A percentile compares a stretch with the other conserved stretches of the same genome.
These are phyloP conservation scores for Gambusia yucatana DNA, from an alignment of 2,797 vertebrate genomes.

Conservation along the genomic window DNA sequence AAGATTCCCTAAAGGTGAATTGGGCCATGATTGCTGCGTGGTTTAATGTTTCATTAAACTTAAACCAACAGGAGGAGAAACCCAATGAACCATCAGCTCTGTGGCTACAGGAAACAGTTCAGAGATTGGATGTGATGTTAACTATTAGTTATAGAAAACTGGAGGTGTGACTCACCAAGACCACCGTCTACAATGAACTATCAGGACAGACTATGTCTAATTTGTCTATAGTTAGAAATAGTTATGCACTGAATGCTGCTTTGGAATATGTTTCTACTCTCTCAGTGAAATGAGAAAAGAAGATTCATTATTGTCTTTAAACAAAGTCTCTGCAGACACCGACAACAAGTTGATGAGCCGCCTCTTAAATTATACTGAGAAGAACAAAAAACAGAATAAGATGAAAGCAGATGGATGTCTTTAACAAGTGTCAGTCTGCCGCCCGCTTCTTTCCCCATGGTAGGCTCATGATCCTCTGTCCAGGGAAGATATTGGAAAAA, in stretches of 20 bases:
- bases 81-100: background rate
- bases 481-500: conserved; percentile 72
- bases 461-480: conserved; percentile 71
- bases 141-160: background rate
- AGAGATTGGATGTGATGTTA: background rate
- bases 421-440: conserved; percentile 56
- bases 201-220: background rate
- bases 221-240: background rate
- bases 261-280: conserved; percentile 27
- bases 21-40: no score
- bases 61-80: background rate
- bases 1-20: background rate
- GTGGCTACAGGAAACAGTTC: background rate
- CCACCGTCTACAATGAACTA: background rate
- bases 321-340: conserved; percentile 36
- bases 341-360: conserved; percentile 43
- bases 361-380: conserved; percentile 38
- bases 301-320: conserved; percentile 31
- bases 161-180: background rate
- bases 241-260: background rate
- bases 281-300: conserved; percentile 17
- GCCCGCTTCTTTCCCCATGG: conserved; percentile 32
- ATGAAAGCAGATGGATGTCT: conserved; percentile 58
- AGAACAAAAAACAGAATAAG: conserved; percentile 24
- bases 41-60: background rate